Conservation (phyloP, 1,140 invertebrate species). For the Vollenhovia emeryi region DNA sequence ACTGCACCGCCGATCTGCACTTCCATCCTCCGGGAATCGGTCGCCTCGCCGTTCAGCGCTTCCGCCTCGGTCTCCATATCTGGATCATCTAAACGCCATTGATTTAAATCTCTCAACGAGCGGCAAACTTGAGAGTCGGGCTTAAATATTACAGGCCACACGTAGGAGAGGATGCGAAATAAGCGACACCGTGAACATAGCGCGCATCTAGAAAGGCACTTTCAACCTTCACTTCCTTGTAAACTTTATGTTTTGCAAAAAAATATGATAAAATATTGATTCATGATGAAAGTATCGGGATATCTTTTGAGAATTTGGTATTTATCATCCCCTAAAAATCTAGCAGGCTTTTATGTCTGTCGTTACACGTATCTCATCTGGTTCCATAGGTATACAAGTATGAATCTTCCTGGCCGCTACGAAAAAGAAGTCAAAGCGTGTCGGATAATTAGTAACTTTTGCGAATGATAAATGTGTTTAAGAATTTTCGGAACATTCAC, state of each 20-base stretch:
- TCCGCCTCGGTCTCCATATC: constrained; percentile 85
- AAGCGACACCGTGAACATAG: neutral
- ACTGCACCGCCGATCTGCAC: constrained; percentile 94
- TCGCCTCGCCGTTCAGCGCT: constrained; percentile 83
- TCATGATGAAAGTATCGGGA: neutral
- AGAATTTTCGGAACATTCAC: neutral
- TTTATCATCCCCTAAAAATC: neutral
- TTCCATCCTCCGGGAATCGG: constrained; percentile 89
- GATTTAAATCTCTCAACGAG: constrained; percentile 60
- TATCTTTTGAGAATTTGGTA: neutral
- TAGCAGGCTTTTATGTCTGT: neutral
- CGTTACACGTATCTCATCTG: neutral
- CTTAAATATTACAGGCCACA: neutral
- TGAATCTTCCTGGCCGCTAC: neutral
- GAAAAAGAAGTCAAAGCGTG: neutral
- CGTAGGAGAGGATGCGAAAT: neutral
- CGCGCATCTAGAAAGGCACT: neutral
- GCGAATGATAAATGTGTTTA: neutral
- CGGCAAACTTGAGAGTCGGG: neutral
- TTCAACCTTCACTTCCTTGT: neutral
- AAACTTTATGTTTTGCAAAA: neutral
- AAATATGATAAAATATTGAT: neutral
- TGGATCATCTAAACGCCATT: constrained; percentile 85
- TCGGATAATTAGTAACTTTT: neutral
- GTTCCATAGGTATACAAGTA: neutral